Conservation (phyloP, 2,113 vertebrate species). For the Xyrauchen texanus region DNA sequence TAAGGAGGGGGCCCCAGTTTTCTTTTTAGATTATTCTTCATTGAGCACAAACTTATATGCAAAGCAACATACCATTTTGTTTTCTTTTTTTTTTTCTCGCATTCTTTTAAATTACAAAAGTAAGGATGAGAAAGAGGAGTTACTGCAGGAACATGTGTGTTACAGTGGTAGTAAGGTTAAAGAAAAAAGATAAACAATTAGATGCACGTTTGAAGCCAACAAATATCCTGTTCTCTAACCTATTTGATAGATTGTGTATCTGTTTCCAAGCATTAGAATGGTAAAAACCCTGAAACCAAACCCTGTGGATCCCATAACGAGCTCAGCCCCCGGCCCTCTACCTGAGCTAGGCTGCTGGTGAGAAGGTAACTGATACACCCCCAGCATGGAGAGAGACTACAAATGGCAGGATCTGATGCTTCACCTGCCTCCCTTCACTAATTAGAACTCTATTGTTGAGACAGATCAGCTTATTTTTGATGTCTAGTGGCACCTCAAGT, state of each 20-base stretch:
- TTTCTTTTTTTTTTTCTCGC: too few species aligned
- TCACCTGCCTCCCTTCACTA: conserved; percentile 57
- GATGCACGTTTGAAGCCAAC: conserved; percentile 60
- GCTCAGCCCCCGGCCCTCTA: conserved; percentile 64
- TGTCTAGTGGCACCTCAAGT: not conserved
- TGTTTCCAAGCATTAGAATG: conserved; percentile 69
- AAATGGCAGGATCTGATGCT: conserved; percentile 53
- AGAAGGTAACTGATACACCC: conserved; percentile 72
- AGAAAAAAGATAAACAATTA: conserved; percentile 59
- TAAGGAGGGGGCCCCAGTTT: too few species aligned
- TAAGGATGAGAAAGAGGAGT: too few species aligned
- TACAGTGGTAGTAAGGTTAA: conserved; percentile 3
- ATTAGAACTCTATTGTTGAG: conserved; percentile 72
- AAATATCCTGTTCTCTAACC: conserved; percentile 72
- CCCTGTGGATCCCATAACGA: conserved; percentile 73
- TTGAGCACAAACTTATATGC: too few species aligned
- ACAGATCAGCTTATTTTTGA: conserved; percentile 61
- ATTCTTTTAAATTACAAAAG: too few species aligned
- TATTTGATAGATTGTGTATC: conserved; percentile 67
- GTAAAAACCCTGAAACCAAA: conserved; percentile 78
- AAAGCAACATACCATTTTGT: too few species aligned
- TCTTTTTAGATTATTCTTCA: too few species aligned
- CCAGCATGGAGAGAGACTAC: conserved; percentile 41
- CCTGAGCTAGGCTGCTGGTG: conserved; percentile 65
- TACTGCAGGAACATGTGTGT: not conserved